Conservation (phyloP, 2,113 vertebrate genomes). For the Gymnorhina tibicen region DNA sequence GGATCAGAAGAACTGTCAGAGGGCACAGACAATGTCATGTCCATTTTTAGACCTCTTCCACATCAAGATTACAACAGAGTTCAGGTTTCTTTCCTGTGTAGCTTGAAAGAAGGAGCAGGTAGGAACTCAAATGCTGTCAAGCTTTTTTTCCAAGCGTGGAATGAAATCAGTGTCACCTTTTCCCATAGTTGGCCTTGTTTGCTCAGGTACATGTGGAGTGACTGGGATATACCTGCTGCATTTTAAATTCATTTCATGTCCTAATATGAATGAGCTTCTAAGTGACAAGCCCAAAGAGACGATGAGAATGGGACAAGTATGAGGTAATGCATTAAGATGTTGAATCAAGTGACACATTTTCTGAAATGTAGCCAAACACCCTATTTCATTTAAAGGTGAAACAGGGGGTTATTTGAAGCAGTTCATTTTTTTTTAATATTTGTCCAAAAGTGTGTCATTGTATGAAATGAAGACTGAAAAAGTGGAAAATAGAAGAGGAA, state of each 20-base stretch:
- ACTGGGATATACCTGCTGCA: background rate
- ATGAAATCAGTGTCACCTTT: background rate
- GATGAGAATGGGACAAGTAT: background rate
- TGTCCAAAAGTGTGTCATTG: background rate
- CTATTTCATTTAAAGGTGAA: background rate
- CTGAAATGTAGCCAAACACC: background rate
- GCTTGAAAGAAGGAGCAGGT: background rate
- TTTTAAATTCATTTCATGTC: background rate
- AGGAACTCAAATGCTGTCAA: background rate
- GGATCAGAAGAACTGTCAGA: background rate
- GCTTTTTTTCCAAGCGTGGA: background rate
- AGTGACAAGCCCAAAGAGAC: background rate
- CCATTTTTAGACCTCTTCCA: background rate
- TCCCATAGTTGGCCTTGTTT: background rate
- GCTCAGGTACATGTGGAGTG: background rate
- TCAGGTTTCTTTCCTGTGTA: background rate
- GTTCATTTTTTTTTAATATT: no score
- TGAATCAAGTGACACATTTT: background rate
- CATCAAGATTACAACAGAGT: background rate
- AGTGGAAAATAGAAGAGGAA: background rate
- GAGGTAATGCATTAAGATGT: background rate
- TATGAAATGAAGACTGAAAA: background rate
- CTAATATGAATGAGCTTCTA: background rate
- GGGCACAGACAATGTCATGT: background rate
- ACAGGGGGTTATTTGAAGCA: no score